These are phyloP conservation scores for Phyllotreta cruciferae DNA, from an alignment of 2,888 invertebrate species.

Conservation along the genomic window DNA sequence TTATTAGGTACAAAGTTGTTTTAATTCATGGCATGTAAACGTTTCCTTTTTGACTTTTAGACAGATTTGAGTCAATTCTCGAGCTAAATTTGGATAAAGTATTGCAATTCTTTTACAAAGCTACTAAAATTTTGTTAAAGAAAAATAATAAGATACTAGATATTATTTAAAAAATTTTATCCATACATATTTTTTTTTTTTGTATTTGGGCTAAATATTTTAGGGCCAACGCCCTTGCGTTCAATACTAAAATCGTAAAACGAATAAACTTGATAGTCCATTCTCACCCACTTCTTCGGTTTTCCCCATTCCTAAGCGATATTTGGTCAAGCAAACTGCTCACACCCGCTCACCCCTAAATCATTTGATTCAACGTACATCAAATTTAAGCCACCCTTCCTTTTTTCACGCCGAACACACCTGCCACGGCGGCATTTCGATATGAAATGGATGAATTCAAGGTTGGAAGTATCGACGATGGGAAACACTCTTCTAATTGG, in stretches of 20 bases:
- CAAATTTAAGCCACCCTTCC: conserved; percentile 11
- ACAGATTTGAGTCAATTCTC: too few species aligned
- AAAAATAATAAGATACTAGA: too few species aligned
- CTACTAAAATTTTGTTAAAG: too few species aligned
- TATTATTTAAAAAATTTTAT: too few species aligned
- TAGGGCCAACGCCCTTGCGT: too few species aligned
- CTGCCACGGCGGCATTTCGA: conserved; percentile 35
- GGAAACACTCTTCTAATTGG: conserved; percentile 57
- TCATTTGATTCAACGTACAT: conserved; percentile 8
- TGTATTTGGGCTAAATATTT: too few species aligned
- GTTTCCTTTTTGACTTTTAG: too few species aligned
- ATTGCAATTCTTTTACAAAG: too few species aligned
- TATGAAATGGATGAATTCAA: conserved; percentile 53
- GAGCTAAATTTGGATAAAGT: too few species aligned
- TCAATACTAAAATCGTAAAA: neutral
- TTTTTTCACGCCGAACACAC: conserved; percentile 16
- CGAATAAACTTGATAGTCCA: conserved; percentile 1
- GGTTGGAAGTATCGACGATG: conserved; percentile 49
- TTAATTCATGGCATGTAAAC: too few species aligned
- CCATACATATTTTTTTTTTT: too few species aligned
- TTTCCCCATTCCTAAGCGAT: conserved; percentile 14
- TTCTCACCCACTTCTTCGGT: neutral
- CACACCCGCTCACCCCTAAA: conserved; percentile 6
- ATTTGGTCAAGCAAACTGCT: conserved; percentile 16
- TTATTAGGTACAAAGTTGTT: too few species aligned